Percentiles rank a stretch among this genome's conserved stretches.
phyloP scores from a whole-genome alignment of 2,797 vertebrate species.

The Margarornis squamiger region DNA sequence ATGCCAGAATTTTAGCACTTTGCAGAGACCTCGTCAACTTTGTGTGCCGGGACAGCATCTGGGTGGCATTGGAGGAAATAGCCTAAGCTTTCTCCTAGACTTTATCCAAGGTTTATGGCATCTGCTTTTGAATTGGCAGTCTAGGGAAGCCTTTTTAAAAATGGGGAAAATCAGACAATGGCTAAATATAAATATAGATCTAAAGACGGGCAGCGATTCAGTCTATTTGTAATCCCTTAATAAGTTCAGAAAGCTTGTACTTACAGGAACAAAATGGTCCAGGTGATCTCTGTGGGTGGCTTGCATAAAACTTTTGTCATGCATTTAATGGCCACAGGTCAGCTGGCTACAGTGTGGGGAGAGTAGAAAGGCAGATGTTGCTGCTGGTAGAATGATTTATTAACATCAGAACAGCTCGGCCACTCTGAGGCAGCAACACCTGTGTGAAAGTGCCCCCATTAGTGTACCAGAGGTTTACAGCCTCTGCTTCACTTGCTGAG shows the following conservation, averaged over 20 bases:
- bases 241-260: neutral
- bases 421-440: neutral
- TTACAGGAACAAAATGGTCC: neutral
- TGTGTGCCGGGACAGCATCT: neutral
- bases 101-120: neutral
- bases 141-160: neutral
- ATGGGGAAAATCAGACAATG: neutral
- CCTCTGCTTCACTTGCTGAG: neutral
- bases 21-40: neutral
- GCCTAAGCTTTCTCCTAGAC: neutral
- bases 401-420: neutral
- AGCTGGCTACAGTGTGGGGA: neutral
- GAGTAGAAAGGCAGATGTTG: slow-evolving; percentile 4
- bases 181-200: neutral
- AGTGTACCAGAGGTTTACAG: neutral
- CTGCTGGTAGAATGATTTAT: neutral
- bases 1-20: neutral
- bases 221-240: neutral
- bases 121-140: neutral
- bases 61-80: neutral
- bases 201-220: neutral
- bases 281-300: neutral
- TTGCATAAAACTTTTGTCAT: neutral
- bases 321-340: neutral
- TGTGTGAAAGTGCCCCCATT: neutral